Base-by-base conservation (phyloP, 2,797 vertebrate species). In the Meriones psammophilus region DNA sequence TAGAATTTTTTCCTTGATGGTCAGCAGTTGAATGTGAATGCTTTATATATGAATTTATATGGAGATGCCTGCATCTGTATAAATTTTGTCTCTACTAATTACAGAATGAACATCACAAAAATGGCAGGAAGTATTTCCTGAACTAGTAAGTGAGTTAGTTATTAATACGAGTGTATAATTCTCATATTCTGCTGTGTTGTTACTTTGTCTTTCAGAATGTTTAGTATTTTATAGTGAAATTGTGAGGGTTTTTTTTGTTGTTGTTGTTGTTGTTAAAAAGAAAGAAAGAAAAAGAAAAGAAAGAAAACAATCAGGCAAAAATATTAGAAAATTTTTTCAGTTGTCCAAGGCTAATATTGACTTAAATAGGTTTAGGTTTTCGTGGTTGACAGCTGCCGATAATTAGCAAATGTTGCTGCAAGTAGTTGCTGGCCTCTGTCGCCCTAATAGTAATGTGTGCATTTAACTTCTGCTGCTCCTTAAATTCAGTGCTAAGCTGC, bases 401-500 rank as follows among this genome's bases (percentile, higher is more conserved):
- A 98, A 98, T 98, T 97, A 97, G 91, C 94, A 97, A 98, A 97
- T 94, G 96, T 93, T 97, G 88, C 97, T 60, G 58, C 96, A 97
- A 96, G 95, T 89, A 89, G 96, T 91, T 97, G 73, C 97, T 98
- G 94, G 92, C 79, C 96, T 97, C 89, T 98, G 96, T 98, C 97
- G 96, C 92, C 92, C 54, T 98, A 0, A 92, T 97, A 96, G 97
- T 98, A 98, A 98, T 97, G 96, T 97, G 97, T 95, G 58, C 97
- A 96, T 98, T 98, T 98, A 98, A 98, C 89, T 98, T 98, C 39
- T 83, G 90, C 93, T 96, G 89, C 97, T 97, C 97, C 93, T 98
- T 97, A 93, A 95, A 92, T 94, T 97, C 97, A 97, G 92, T 95
- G 95, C 97, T 97, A 95, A 98, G 90, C 91, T 97, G 95, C 97